Conservation (phyloP, 53 echinoderm and acorn worm species). For the Temnopleurus reevesii region DNA sequence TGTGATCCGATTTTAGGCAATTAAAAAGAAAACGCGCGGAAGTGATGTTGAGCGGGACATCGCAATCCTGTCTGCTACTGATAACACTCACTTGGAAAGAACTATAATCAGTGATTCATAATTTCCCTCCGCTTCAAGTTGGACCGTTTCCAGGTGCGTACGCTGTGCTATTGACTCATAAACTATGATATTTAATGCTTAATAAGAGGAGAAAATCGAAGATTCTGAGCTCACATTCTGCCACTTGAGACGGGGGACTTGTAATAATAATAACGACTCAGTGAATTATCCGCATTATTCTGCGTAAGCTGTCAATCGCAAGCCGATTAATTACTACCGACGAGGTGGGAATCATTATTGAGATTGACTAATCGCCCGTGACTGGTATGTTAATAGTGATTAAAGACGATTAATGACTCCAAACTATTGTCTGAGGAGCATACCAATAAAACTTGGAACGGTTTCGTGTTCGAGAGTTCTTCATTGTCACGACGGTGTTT, state of each 20-base stretch:
- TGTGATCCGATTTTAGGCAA: conserved; percentile 26
- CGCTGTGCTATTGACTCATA: conserved; percentile 15
- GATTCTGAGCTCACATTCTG: background rate
- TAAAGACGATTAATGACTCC: background rate
- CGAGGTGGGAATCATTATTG: background rate
- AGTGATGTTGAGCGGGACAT: conserved; percentile 30
- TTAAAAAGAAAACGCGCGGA: conserved; percentile 40
- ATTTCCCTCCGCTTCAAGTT: conserved; percentile 41
- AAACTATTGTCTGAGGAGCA: background rate
- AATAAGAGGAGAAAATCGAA: background rate
- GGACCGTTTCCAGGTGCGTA: conserved; percentile 36
- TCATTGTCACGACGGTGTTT: background rate
- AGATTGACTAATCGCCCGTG: background rate
- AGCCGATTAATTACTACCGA: background rate
- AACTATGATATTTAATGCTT: conserved; percentile 23
- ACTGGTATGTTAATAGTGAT: too few species aligned
- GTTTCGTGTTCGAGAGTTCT: background rate
- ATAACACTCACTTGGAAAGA: conserved; percentile 41
- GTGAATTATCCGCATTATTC: background rate
- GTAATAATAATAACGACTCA: too few species aligned
- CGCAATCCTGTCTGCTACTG: conserved; percentile 28
- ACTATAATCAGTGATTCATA: conserved; percentile 40
- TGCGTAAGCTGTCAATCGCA: background rate
- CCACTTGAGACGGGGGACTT: background rate
- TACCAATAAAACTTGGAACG: background rate